phyloP scores from a whole-genome alignment of 2,888 invertebrate species.

The Lamellibrachia satsuma region DNA sequence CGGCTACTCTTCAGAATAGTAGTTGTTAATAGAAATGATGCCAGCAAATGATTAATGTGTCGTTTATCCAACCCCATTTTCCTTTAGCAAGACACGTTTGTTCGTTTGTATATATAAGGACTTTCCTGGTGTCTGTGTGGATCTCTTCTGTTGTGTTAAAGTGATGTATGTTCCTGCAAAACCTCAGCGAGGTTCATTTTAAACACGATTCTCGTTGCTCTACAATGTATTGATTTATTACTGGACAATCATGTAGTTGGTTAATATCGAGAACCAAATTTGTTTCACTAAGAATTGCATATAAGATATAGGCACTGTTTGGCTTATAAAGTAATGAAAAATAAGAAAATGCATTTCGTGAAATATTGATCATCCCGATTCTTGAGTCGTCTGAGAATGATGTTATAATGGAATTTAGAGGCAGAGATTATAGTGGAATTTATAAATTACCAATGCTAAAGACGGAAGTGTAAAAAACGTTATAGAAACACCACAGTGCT shows the following conservation, averaged over 20 bases:
- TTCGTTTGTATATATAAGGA: neutral
- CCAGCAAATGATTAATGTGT: neutral
- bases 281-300: neutral
- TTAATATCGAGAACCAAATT: neutral
- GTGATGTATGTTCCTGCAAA: neutral
- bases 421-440: neutral
- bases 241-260: neutral
- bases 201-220: neutral
- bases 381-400: neutral
- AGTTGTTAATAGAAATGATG: neutral
- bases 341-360: neutral
- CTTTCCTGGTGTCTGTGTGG: neutral
- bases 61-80: neutral
- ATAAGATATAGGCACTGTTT: neutral
- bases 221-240: neutral
- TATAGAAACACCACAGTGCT: neutral
- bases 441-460: neutral
- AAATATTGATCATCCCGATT: neutral
- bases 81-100: neutral
- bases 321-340: neutral
- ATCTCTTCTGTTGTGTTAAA: neutral
- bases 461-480: neutral
- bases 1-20: neutral
- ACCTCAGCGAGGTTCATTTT: neutral
- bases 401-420: neutral